phyloP scores from a whole-genome alignment of 2,888 invertebrate genomes.

The Limenitis camilla region DNA sequence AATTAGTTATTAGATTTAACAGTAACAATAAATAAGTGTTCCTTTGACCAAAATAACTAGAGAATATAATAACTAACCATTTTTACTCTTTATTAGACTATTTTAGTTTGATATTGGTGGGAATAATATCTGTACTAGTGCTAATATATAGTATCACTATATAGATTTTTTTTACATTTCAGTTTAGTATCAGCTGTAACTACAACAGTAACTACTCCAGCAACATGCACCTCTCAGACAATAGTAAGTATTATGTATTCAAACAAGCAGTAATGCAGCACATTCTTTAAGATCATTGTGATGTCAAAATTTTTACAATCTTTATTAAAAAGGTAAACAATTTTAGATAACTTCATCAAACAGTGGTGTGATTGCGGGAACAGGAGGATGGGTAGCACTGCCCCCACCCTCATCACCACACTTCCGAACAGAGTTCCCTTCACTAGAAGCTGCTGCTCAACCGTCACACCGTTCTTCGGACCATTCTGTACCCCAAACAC shows the following conservation, averaged over 20 bases:
- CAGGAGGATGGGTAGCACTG: constrained; percentile 68
- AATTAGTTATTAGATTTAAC: too few species aligned
- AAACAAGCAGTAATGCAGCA: background rate
- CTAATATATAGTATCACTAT: background rate
- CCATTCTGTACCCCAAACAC: constrained; percentile 54
- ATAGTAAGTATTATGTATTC: constrained; percentile 45
- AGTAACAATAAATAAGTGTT: too few species aligned
- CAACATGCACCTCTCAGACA: constrained; percentile 68
- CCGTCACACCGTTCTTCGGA: constrained; percentile 72
- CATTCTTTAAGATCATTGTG: background rate
- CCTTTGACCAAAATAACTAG: too few species aligned
- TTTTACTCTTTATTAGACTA: too few species aligned
- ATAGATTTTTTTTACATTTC: constrained; percentile 30
- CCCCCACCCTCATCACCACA: constrained; percentile 86
- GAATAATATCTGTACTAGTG: background rate
- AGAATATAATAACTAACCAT: too few species aligned
- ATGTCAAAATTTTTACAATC: background rate
- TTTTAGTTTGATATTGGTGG: too few species aligned
- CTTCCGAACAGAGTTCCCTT: constrained; percentile 98
- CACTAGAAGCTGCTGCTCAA: constrained; percentile 80
- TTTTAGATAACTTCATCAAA: constrained; percentile 71
- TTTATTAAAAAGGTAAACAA: background rate
- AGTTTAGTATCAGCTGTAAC: constrained; percentile 62
- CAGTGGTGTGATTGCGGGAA: constrained; percentile 77
- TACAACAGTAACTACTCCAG: constrained; percentile 60